Percentiles rank a stretch among this genome's conserved stretches.
Evolutionary conservation across 2,113 vertebrate species (phyloP).

Genomic region (Labrus mixtus): DNA sequence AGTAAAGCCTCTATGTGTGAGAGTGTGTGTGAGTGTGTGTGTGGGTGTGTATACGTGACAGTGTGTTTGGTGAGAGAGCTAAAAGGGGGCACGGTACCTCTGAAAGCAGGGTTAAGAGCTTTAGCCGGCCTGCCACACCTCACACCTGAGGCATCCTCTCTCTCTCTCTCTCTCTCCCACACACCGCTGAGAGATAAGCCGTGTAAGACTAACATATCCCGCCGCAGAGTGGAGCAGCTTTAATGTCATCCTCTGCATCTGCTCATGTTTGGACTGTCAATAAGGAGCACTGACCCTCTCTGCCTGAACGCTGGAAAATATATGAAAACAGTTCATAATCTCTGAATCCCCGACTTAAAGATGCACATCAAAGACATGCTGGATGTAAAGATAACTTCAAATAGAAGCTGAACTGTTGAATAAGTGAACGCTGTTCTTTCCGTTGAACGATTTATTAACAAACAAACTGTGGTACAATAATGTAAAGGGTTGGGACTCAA

Average conservation of each 20-base stretch:
- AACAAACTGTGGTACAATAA: too few relatives aligned
- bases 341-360: neutral
- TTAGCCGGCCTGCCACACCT: slow-evolving; percentile 33
- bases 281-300: neutral
- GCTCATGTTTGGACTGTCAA: slow-evolving; percentile 6
- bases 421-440: neutral
- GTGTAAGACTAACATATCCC: slow-evolving; percentile 3
- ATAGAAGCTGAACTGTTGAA: neutral
- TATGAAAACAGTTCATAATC: neutral
- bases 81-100: slow-evolving; percentile 8
- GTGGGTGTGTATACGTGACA: neutral
- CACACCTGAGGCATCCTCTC: slow-evolving; percentile 45
- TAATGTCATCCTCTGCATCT: slow-evolving; percentile 4
- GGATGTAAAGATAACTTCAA: neutral
- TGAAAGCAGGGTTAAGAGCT: slow-evolving; percentile 51
- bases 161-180: slow-evolving; percentile 26
- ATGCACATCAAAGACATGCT: neutral
- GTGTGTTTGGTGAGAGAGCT: neutral
- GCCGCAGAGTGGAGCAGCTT: neutral
- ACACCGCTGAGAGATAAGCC: slow-evolving; percentile 27
- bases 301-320: neutral
- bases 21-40: too few relatives aligned
- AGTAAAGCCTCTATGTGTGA: slow-evolving; percentile 17
- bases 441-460: too few relatives aligned
- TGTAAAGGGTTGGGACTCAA: too few relatives aligned